Base-by-base conservation (phyloP, 2,888 invertebrate species). In the Stenodera caucasica region DNA sequence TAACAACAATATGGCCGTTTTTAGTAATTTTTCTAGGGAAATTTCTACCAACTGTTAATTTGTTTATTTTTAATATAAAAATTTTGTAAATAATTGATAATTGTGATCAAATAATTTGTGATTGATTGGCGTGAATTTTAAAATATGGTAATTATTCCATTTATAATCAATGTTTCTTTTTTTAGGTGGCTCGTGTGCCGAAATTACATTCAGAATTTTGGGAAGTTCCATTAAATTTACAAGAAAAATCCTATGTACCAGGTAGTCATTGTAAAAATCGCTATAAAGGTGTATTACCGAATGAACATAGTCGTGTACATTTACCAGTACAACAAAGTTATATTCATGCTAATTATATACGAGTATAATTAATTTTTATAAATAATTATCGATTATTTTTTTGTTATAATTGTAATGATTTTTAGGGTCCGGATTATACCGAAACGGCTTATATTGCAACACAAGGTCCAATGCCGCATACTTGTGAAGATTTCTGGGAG, bases 331-430 rank as follows among this genome's bases (percentile, higher is more conserved):
- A 84, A 6, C 90, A 91, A 76, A 88, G 88, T 61, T 96, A 96
- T 77, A 94, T 96, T 60, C 96, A 96, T 82, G 96, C 96, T 70
- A 96, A 96, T 83, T 96, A 91, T 79, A 92, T 96, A 70, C 89
- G 92, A 85, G 94, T 94, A 65, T 59, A 40, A 23, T 30, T 53
- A 50, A 33, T 53, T 53, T 15, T 18, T 15, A 53, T 18, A 8
- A 32, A 35, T 15, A 49, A 56, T 40, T 21, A 9, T 54, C 11
- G 8, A 14, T 54, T n/a, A 55, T 4, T 5, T 14, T 5, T 15
- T 40, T 14, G 40, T n/a, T n/a, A 6, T 15, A 14, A 29, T 30
- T 52, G 53, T 6, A 45, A 12, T 45, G 45, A 33, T 57, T 77
- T 68, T 54, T 81, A 95, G 95, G 96, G 96, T 62, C 94, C 94